A percentile compares a stretch with the other conserved stretches of the same genome.
phyloP scores from a whole-genome alignment of 2,888 invertebrate genomes.

The Ectropis crepuscularia region DNA sequence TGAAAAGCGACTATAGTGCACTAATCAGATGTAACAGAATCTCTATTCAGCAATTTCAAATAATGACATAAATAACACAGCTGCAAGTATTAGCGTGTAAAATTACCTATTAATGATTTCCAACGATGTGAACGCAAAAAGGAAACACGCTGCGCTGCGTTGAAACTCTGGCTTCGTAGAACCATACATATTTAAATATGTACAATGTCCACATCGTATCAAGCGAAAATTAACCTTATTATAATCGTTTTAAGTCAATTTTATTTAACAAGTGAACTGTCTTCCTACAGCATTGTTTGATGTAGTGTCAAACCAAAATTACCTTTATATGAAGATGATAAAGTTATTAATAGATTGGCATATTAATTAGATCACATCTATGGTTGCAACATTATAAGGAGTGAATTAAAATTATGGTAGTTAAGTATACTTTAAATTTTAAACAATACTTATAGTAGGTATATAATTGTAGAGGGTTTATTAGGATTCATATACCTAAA shows the following conservation, averaged over 20 bases:
- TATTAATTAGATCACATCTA: neutral
- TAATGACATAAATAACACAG: slow-evolving; percentile 8
- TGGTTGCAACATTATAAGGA: neutral
- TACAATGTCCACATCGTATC: slow-evolving; percentile 10
- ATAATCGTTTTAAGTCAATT: neutral
- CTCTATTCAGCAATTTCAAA: neutral
- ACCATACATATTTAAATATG: slow-evolving; percentile 38
- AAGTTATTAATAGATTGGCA: too few relatives aligned
- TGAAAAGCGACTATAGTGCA: too few relatives aligned
- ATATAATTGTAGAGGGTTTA: too few relatives aligned
- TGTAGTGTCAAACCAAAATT: too few relatives aligned
- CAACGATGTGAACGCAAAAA: slow-evolving; percentile 21
- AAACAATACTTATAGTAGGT: too few relatives aligned
- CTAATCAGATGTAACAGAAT: neutral
- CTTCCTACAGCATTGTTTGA: too few relatives aligned
- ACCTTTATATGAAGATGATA: too few relatives aligned
- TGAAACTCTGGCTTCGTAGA: slow-evolving; percentile 27
- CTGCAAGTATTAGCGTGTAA: slow-evolving; percentile 27
- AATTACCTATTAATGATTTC: slow-evolving; percentile 30
- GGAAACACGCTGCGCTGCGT: slow-evolving; percentile 9
- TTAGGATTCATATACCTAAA: too few relatives aligned
- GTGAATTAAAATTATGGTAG: neutral
- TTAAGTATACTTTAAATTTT: too few relatives aligned
- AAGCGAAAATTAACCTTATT: slow-evolving; percentile 15
- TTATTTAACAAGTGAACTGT: neutral